These are phyloP conservation scores for Platichthys flesus DNA, from an alignment of 2,113 vertebrate species.

Conservation along the genomic window DNA sequence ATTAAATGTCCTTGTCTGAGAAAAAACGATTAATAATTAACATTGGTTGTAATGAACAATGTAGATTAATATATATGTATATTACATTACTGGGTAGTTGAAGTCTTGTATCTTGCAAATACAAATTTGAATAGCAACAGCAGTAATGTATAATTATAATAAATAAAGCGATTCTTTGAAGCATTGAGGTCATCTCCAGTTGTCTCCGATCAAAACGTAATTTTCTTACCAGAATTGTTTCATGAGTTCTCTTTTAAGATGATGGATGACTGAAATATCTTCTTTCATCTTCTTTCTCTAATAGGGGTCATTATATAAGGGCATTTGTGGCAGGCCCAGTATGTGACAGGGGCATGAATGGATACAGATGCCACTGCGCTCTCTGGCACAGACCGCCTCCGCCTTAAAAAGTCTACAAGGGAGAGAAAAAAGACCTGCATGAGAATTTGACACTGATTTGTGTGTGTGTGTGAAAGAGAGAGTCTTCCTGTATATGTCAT, in stretches of 20 bases:
- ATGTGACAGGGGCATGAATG: slow-evolving; percentile 22
- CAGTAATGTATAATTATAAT: too few relatives aligned
- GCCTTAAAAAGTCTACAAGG: slow-evolving; percentile 39
- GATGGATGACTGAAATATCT: not conserved
- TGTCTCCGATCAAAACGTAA: not conserved
- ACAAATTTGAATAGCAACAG: not conserved
- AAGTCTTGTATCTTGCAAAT: not conserved
- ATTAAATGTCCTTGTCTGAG: not conserved
- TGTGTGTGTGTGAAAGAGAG: slow-evolving; percentile 1
- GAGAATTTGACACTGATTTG: slow-evolving; percentile 36
- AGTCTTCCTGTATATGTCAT: slow-evolving; percentile 62
- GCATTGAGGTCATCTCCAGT: not conserved
- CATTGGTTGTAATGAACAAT: not conserved
- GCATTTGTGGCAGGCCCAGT: not conserved
- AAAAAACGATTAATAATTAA: not conserved
- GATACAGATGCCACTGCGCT: slow-evolving; percentile 24
- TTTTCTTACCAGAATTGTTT: not conserved
- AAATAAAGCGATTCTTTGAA: not conserved
- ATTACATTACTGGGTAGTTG: not conserved
- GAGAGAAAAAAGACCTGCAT: slow-evolving; percentile 56
- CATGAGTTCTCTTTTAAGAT: not conserved
- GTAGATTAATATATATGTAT: not conserved
- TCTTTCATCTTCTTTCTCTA: slow-evolving; percentile 10
- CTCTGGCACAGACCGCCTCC: slow-evolving; percentile 18
- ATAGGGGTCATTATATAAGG: slow-evolving; percentile 15